Conservation (phyloP, 2,797 vertebrate species). For the Gallinago stenura region DNA sequence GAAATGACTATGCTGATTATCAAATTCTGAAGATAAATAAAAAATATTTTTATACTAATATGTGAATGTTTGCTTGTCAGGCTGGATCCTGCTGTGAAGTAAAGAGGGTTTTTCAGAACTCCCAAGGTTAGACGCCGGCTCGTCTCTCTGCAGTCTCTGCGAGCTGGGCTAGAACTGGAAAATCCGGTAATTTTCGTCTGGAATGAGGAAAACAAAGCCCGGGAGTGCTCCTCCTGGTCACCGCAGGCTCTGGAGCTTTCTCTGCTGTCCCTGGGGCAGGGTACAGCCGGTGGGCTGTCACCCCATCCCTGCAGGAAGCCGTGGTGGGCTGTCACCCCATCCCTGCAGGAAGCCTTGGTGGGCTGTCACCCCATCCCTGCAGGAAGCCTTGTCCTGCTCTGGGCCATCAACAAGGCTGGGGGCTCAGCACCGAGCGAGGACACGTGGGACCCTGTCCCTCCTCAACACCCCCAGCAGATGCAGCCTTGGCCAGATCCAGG, state of each 20-base stretch:
- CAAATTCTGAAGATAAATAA: background rate
- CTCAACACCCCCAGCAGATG: fast-evolving
- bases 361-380: background rate
- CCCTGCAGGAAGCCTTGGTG: background rate
- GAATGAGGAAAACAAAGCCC: too few species aligned
- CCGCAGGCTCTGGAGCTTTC: constrained; percentile 8
- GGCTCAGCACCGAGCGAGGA: fast-evolving
- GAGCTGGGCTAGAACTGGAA: too few species aligned
- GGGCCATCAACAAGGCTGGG: background rate
- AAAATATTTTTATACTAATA: background rate
- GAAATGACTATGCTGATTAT: background rate
- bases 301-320: background rate
- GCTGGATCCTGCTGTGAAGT: background rate
- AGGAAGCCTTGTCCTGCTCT: background rate
- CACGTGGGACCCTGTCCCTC: background rate
- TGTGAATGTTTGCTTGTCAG: background rate
- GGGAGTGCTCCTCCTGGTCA: background rate
- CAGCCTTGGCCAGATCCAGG: background rate
- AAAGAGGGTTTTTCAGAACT: background rate
- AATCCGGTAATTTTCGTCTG: too few species aligned
- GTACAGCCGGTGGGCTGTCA: background rate
- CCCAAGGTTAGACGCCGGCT: background rate
- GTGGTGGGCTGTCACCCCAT: background rate
- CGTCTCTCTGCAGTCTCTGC: background rate
- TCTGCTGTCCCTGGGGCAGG: background rate